Conservation (phyloP, 2,113 vertebrate genomes). For the Chroicocephalus ridibundus region DNA sequence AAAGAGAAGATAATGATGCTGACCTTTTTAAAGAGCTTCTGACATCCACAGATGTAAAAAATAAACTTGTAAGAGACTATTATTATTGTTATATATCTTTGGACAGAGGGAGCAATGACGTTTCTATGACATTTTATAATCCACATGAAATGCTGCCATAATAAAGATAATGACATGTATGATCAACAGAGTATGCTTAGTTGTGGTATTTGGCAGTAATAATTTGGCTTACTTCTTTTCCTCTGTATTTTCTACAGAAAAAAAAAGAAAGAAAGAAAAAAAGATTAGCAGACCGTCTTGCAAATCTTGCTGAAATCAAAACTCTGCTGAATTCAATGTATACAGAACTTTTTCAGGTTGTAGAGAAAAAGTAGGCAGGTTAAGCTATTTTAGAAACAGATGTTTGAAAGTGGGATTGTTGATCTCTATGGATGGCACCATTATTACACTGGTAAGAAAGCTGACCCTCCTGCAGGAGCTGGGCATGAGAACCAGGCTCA, state of each 20-base stretch:
- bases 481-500: neutral
- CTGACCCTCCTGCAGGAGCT: neutral
- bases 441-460: neutral
- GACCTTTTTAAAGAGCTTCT: slow-evolving; percentile 46
- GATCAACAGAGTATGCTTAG: neutral
- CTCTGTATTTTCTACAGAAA: neutral
- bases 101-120: neutral
- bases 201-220: slow-evolving; percentile 46
- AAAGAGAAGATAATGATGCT: slow-evolving; percentile 16
- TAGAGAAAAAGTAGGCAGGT: neutral
- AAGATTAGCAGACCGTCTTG: neutral
- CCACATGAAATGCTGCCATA: slow-evolving; percentile 20
- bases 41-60: slow-evolving; percentile 34
- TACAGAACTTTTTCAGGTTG: neutral
- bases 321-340: neutral
- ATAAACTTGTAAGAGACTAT: neutral
- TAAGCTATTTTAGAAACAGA: neutral
- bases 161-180: slow-evolving; percentile 46
- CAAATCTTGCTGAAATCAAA: neutral
- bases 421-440: rapidly evolving
- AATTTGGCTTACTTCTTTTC: slow-evolving; percentile 5
- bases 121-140: slow-evolving; percentile 35
- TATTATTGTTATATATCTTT: slow-evolving; percentile 43
- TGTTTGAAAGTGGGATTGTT: neutral
- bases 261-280: neutral